Percentiles rank a stretch among this genome's conserved stretches.
Evolutionary conservation across 1,140 invertebrate genomes (phyloP).

Genomic region (Zaprionus capensis): DNA sequence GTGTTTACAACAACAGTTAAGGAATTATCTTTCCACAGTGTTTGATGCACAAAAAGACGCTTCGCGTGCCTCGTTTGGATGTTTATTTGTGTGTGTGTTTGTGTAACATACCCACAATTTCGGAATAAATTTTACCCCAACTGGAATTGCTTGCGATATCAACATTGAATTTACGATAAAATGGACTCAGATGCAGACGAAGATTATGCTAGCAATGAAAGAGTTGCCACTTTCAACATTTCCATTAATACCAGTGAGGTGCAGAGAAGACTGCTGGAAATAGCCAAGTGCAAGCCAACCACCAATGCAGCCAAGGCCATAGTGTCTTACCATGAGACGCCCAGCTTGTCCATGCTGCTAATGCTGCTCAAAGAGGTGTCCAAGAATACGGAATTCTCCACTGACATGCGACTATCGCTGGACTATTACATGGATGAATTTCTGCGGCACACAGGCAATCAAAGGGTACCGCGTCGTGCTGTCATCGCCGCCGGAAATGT

Average conservation of each 20-base stretch:
- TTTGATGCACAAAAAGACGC: slow-evolving; percentile 17
- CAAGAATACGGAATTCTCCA: slow-evolving; percentile 69
- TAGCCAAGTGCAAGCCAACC: slow-evolving; percentile 62
- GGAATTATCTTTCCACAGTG: neutral
- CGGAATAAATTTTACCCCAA: slow-evolving; percentile 25
- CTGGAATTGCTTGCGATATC: slow-evolving; percentile 24
- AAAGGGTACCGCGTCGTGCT: slow-evolving; percentile 38
- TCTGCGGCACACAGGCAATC: slow-evolving; percentile 1
- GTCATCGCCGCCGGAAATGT: slow-evolving; percentile 50
- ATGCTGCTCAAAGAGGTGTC: slow-evolving; percentile 70
- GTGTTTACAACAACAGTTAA: slow-evolving; percentile 9
- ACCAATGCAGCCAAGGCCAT: slow-evolving; percentile 72
- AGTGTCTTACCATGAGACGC: slow-evolving; percentile 51
- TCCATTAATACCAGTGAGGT: neutral
- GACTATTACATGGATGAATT: slow-evolving; percentile 64
- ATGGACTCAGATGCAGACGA: slow-evolving; percentile 43
- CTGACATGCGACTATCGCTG: slow-evolving; percentile 65
- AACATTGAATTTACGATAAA: slow-evolving; percentile 14
- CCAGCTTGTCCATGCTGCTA: slow-evolving; percentile 46
- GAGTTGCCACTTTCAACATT: neutral
- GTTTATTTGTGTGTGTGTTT: slow-evolving; percentile 18
- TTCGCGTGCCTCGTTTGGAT: slow-evolving; percentile 20
- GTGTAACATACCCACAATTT: slow-evolving; percentile 21
- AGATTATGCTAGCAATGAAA: neutral
- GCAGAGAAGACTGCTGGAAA: slow-evolving; percentile 40